Conservation (phyloP, 2,797 vertebrate species). For the Rhinogobio ventralis region DNA sequence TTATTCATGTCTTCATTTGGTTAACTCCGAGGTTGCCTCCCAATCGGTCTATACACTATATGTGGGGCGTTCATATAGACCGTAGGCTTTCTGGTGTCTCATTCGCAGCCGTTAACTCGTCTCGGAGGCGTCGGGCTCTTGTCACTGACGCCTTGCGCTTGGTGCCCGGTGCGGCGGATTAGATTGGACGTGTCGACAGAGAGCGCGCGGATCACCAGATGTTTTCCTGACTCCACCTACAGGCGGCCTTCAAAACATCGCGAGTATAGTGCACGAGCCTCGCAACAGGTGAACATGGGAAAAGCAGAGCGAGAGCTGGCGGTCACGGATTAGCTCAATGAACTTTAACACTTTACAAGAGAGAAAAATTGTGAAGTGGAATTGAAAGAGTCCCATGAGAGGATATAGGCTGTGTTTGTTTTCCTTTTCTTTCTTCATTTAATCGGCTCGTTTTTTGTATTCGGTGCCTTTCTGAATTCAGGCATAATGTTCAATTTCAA, state of each 20-base stretch:
- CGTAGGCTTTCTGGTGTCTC: neutral
- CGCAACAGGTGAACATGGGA: conserved; percentile 54
- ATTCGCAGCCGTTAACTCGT: neutral
- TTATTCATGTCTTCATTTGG: conserved; percentile 50
- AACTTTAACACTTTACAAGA: neutral
- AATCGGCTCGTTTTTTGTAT: neutral
- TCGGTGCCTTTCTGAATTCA: neutral
- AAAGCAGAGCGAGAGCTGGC: neutral
- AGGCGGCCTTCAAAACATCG: conserved; percentile 59
- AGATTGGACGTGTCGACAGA: conserved; percentile 33
- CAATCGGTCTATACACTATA: conserved; percentile 6
- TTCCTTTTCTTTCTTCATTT: neutral
- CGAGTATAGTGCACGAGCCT: conserved; percentile 39
- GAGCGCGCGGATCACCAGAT: conserved; percentile 52
- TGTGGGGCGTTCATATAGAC: neutral
- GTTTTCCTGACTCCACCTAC: conserved; percentile 65
- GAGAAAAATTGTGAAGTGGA: neutral
- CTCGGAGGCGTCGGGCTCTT: conserved; percentile 1
- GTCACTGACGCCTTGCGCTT: conserved; percentile 18
- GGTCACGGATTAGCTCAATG: neutral
- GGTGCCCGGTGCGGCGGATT: conserved; percentile 24
- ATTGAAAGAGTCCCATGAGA: neutral
- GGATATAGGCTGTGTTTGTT: neutral
- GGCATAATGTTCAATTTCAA: neutral
- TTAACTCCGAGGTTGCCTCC: conserved; percentile 38